phyloP scores from a whole-genome alignment of 2,113 vertebrate species.

The Neodontobutis hainanensis region DNA sequence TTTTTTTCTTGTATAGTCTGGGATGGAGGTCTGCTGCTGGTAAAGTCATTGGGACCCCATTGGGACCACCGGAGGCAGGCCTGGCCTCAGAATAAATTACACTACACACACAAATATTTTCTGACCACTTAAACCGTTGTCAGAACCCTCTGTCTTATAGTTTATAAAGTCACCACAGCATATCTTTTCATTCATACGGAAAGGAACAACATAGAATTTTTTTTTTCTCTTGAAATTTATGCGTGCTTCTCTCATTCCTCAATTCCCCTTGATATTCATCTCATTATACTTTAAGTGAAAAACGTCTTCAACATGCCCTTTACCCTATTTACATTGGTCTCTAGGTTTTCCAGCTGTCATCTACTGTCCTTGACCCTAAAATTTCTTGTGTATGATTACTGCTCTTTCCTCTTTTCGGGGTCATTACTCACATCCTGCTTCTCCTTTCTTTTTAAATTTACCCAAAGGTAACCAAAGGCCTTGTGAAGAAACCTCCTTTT shows the following conservation, averaged over 20 bases:
- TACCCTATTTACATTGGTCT: too few species aligned
- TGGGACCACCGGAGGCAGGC: slow-evolving; percentile 59
- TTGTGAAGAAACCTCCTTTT: too few species aligned
- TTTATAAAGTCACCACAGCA: neutral
- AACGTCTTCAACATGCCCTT: too few species aligned
- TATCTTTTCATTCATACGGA: neutral
- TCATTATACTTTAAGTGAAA: neutral
- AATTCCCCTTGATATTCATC: neutral
- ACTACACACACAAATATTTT: slow-evolving; percentile 34
- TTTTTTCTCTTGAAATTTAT: neutral
- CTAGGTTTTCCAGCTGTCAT: neutral
- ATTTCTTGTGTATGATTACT: slow-evolving; percentile 15
- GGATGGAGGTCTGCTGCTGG: slow-evolving; percentile 67
- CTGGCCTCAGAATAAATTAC: slow-evolving; percentile 66
- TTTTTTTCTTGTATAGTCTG: slow-evolving; percentile 26
- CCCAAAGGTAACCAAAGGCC: neutral
- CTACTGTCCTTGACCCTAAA: slow-evolving; percentile 7
- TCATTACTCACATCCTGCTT: slow-evolving; percentile 41
- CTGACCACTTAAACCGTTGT: slow-evolving; percentile 4
- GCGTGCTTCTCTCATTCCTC: neutral
- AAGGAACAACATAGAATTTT: neutral
- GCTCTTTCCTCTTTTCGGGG: slow-evolving; percentile 10
- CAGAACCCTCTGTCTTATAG: neutral
- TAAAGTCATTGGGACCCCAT: slow-evolving; percentile 66
- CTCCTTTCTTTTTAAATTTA: neutral